These are phyloP conservation scores for Terrapene triunguis DNA, from an alignment of 2,113 vertebrate genomes.

Conservation along the genomic window DNA sequence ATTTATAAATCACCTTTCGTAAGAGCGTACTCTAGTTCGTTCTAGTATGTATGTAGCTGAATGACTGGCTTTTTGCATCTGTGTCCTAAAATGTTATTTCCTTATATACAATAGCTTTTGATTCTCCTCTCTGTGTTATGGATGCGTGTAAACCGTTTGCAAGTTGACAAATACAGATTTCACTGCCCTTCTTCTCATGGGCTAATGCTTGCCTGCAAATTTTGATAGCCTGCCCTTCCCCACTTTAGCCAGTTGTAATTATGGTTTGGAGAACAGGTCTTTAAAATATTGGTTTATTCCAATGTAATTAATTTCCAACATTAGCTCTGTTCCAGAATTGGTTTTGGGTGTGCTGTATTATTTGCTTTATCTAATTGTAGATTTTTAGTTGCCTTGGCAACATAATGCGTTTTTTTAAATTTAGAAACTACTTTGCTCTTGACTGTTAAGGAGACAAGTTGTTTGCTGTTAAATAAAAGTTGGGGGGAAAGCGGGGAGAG, in stretches of 20 bases:
- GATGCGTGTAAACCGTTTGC: fast-evolving
- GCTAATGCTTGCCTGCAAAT: not conserved
- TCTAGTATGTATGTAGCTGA: fast-evolving
- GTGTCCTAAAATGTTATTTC: fast-evolving
- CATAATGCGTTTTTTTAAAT: constrained; percentile 69
- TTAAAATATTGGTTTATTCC: constrained; percentile 46
- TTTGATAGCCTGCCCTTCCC: not conserved
- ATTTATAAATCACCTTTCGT: not conserved
- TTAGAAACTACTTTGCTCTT: constrained; percentile 78
- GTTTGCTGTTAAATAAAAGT: constrained; percentile 76
- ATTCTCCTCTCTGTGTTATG: not conserved
- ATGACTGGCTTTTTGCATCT: not conserved
- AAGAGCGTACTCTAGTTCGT: not conserved
- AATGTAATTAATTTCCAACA: constrained; percentile 28
- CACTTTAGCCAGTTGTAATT: not conserved
- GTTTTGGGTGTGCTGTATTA: constrained; percentile 50
- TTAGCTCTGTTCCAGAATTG: constrained; percentile 24
- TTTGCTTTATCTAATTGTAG: constrained; percentile 74
- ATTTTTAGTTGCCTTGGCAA: constrained; percentile 74
- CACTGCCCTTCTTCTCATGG: not conserved
- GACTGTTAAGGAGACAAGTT: constrained; percentile 68
- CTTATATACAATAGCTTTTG: not conserved
- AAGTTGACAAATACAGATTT: fast-evolving
- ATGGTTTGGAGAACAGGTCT: not conserved
- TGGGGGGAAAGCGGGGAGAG: constrained; percentile 12